A percentile compares a stretch with the other conserved stretches of the same genome.
Conservation (phyloP, 2,797 vertebrate genomes). For the Scarus forsteni region DNA sequence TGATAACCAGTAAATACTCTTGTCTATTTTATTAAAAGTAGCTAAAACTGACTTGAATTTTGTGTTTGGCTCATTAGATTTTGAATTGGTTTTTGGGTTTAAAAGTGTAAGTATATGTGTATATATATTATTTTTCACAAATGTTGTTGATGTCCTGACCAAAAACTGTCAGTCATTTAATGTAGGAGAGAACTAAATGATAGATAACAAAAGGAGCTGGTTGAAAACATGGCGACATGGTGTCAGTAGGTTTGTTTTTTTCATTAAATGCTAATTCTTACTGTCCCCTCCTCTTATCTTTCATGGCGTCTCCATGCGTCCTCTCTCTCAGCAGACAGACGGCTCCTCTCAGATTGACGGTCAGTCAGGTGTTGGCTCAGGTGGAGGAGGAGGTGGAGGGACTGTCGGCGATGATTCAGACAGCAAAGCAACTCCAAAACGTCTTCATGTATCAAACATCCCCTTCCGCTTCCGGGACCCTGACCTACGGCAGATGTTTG, state of each 20-base stretch:
- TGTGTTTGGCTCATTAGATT: no score
- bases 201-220: no score
- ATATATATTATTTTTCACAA: no score
- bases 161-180: no score
- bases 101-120: no score
- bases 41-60: no score
- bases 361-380: constrained; percentile 86
- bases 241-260: background rate
- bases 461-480: constrained; percentile 99
- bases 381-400: constrained; percentile 80
- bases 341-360: constrained; percentile 93
- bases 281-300: constrained; percentile 2
- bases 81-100: no score
- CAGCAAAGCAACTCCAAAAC: constrained; percentile 95
- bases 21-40: no score
- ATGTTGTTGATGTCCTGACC: no score
- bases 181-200: no score
- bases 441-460: constrained; percentile 99
- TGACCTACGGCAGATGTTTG: constrained; percentile 99
- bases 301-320: constrained; percentile 8
- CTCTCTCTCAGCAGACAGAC: constrained; percentile 88
- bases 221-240: no score
- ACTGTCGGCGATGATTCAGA: constrained; percentile 86
- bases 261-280: constrained; percentile 2
- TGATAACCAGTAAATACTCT: no score